Conservation (phyloP, 2,888 invertebrate species). For the Xylocampa areola region DNA sequence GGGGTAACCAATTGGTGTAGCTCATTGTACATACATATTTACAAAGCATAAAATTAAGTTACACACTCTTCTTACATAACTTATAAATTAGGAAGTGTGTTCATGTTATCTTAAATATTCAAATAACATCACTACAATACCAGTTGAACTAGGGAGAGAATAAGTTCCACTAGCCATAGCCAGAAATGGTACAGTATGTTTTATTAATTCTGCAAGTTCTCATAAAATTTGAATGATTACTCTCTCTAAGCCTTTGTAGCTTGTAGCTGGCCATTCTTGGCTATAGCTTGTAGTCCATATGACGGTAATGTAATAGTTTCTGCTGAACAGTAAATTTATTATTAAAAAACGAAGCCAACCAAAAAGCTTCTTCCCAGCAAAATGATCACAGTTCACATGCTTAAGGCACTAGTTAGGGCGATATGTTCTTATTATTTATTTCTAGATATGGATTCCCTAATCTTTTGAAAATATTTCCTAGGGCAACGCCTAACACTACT, state of each 20-base stretch:
- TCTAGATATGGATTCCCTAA: too few relatives aligned
- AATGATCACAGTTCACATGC: too few relatives aligned
- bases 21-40: constrained; percentile 36
- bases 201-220: neutral
- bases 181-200: constrained; percentile 14
- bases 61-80: constrained; percentile 36
- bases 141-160: constrained; percentile 8
- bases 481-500: too few relatives aligned
- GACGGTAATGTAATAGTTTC: neutral
- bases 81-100: constrained; percentile 28
- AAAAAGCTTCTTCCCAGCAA: too few relatives aligned
- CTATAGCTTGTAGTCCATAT: constrained; percentile 10
- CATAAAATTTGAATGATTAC: neutral
- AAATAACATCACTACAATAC: constrained; percentile 16
- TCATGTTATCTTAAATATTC: constrained; percentile 15
- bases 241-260: neutral
- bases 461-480: too few relatives aligned
- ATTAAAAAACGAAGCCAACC: too few relatives aligned
- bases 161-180: constrained; percentile 9
- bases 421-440: too few relatives aligned
- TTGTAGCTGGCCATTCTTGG: constrained; percentile 14
- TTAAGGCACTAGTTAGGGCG: too few relatives aligned
- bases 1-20: too few relatives aligned
- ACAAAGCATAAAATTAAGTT: constrained; percentile 41
- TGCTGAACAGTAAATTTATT: too few relatives aligned